Evolutionary conservation across 1,140 invertebrate genomes (phyloP), one percentile per base, ranked within the genome.

Genomic region (Megalonaias nervosa): DNA sequence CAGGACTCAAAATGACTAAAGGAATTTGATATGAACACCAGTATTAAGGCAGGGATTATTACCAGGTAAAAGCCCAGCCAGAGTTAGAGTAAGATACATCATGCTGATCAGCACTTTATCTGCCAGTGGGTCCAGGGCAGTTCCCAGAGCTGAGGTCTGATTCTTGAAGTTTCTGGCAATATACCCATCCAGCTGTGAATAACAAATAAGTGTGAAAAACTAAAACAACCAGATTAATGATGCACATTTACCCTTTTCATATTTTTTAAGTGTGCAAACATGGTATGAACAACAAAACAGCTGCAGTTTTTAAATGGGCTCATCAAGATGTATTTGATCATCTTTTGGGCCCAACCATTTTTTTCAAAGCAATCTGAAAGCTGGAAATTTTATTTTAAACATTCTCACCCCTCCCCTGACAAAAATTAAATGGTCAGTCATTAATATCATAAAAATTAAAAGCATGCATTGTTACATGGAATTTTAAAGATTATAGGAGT

Each of bases 81-180:
- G 95, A 15, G 97, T 96, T 48, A 99, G 91, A 1, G 96, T 94
- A 38, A 98, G 88, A 87, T 97, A 97, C 58, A 99, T 91, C 17
- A 96, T 96, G 16, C 94, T 96, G 79, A 99, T 94, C 11, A 99
- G 92, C 21, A 99, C 92, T 92, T 99, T 99, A 90, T 99, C 98
- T n/a, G 98, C 98, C 90, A 98, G 93, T 16, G 98, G 98, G 91
- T 99, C 98, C n/a, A 99, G 88, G 88, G 98, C 97, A 80, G 96
- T 97, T 13, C 98, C 98, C 81, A 98, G 93, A 88, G 95, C 96
- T 48, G 97, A 96, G 19, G 95, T 94, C 90, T 99, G 98, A 68
- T 94, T 95, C 69, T 94, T 93, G 94, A 96, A 98, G 70, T 94
- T 95, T 70, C 98, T 93, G 16, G 98, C 98, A 87, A 99, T 98